Base-by-base conservation (phyloP, 2,888 invertebrate genomes). In the Microctonus brassicae region DNA sequence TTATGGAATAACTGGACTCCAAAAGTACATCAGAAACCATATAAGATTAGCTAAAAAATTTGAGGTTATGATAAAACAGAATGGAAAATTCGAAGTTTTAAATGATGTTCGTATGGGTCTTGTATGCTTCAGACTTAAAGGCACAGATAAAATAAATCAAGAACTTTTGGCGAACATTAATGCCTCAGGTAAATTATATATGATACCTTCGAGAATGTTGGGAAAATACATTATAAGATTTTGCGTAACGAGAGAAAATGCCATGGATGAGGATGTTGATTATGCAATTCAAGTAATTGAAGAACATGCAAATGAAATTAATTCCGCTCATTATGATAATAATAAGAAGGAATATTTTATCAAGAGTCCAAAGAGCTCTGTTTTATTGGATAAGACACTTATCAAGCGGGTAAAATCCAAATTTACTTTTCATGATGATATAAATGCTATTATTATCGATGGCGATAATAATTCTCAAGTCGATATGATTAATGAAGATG, bases 1-100 rank as follows among this genome's bases (percentile, higher is more conserved):
- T 76, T 96, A 96, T 82, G 97, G 97, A 0, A 90, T 96, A 0
- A 91, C 90, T 33, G 95, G 95, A 0, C 88, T 97, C n/a, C 95
- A 94, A 83, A 90, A 91, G 34, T 95, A 96, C 85, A 95, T 97
- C 64, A 89, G 97, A 55, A 93, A 95, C 88, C 95, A 96, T 82
- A 93, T 94, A 75, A 89, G 90, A 26, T 86, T 96, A 75, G 95
- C 95, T 0, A 94, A 94, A 84, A 88, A 91, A 74, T 95, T 96
- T 82, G 94, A 94, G 83, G 86, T 88, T 39, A 86, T 92, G 47
- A 92, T 95, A 17, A 88, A 88, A 57, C 89, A 90, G 64, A 94
- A 96, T 83, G 88, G 88, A 9, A 89, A 94, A 39, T 96, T 95
- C 84, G 94, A 95, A 84, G 91, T 95, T 1, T 88, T 93, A 63